Conservation (phyloP, 92 coral and sea anemone genomes). For the Palythoa heliodiscus region DNA sequence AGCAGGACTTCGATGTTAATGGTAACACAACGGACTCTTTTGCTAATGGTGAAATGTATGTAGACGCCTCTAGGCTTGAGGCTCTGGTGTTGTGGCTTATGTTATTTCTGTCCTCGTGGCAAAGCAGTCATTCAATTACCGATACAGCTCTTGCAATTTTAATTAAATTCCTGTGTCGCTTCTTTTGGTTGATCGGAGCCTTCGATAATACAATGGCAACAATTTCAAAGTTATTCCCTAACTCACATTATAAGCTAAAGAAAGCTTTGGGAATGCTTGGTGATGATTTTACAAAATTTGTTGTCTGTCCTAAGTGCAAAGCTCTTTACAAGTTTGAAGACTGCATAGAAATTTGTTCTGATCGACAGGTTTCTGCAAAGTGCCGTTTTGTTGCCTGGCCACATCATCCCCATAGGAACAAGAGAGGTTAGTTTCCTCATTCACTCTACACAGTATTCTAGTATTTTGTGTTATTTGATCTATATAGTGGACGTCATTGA, state of each 20-base stretch:
- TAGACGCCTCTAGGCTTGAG: constrained; percentile 41
- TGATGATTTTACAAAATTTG: constrained; percentile 50
- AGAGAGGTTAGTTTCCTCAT: constrained; percentile 19
- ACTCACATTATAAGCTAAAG: constrained; percentile 46
- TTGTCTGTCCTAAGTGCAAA: constrained; percentile 47
- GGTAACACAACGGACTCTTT: neutral
- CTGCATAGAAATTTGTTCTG: constrained; percentile 27
- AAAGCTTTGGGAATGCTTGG: constrained; percentile 39
- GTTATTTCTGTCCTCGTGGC: constrained; percentile 49
- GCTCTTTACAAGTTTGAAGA: constrained; percentile 21
- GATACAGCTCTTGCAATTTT: constrained; percentile 49
- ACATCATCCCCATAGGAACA: constrained; percentile 53
- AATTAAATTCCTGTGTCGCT: constrained; percentile 46
- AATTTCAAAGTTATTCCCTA: constrained; percentile 21
- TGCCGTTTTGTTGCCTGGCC: constrained; percentile 58
- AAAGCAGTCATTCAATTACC: constrained; percentile 39
- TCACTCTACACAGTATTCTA: neutral
- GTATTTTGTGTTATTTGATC: neutral
- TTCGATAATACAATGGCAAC: constrained; percentile 47
- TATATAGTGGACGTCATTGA: neutral
- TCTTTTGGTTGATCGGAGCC: constrained; percentile 48
- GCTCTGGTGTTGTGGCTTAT: constrained; percentile 47
- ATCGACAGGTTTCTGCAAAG: constrained; percentile 45
- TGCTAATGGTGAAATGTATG: neutral
- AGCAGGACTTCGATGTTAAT: constrained; percentile 8